Conservation (phyloP, 2,797 vertebrate species). For the Falco naumanni region DNA sequence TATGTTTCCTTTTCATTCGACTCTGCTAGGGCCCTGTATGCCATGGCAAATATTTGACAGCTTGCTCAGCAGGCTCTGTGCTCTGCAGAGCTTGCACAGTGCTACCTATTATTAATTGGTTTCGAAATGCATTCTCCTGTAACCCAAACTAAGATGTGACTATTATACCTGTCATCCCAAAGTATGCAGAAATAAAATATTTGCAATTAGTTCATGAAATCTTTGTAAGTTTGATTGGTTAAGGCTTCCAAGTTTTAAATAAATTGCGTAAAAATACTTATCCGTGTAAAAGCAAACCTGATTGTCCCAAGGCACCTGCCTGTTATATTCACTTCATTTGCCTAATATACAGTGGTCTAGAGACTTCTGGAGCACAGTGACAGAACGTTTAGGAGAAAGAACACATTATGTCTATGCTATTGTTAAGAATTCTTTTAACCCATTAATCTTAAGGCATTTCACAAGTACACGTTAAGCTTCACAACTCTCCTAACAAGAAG, state of each 20-base stretch:
- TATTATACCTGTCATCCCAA: constrained; percentile 70
- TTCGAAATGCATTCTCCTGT: constrained; percentile 69
- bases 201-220: constrained; percentile 66
- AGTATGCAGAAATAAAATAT: constrained; percentile 67
- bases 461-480: neutral
- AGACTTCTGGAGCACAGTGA: neutral
- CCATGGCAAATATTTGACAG: constrained; percentile 67
- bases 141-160: constrained; percentile 55
- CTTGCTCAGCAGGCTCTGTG: constrained; percentile 64
- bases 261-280: constrained; percentile 42
- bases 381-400: neutral
- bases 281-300: constrained; percentile 28
- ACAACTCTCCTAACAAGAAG: constrained; percentile 3
- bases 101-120: constrained; percentile 68
- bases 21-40: constrained; percentile 59
- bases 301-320: neutral
- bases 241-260: constrained; percentile 60
- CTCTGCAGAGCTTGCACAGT: constrained; percentile 42
- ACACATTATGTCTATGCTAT: neutral
- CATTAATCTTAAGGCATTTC: constrained; percentile 18
- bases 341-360: neutral
- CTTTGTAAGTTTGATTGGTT: constrained; percentile 53
- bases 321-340: neutral
- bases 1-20: constrained; percentile 65
- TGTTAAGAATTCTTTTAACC: neutral